Conservation (phyloP, 2,888 invertebrate species). For the Brachypalpus laphriformis region DNA sequence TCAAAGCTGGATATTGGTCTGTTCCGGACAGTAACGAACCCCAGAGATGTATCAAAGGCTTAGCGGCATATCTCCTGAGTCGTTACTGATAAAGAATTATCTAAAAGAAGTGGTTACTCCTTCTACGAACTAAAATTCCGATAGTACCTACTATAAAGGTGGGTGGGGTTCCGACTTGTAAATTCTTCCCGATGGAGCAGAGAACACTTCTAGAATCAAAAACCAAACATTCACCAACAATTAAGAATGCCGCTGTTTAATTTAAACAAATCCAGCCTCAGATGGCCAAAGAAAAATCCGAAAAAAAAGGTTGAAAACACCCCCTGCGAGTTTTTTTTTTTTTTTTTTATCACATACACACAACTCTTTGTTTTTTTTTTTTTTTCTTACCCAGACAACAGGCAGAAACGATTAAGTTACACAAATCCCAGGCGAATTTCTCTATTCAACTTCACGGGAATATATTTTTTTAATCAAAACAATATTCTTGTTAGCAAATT, state of each 20-base stretch:
- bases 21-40: no score
- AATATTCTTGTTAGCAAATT: constrained; percentile 15
- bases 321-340: not conserved
- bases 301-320: constrained; percentile 10
- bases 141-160: not conserved
- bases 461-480: constrained; percentile 18
- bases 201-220: not conserved
- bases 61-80: not conserved
- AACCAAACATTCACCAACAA: not conserved
- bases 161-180: constrained; percentile 28
- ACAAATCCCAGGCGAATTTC: not conserved
- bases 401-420: not conserved
- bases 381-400: constrained; percentile 31
- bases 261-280: not conserved
- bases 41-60: not conserved
- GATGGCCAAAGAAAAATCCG: not conserved
- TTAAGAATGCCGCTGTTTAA: not conserved
- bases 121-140: not conserved
- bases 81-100: constrained; percentile 1
- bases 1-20: no score
- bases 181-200: not conserved
- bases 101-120: not conserved
- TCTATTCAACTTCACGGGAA: constrained; percentile 27
- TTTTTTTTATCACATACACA: constrained; percentile 20
- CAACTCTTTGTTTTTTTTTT: constrained; percentile 3